Conservation (phyloP, 2,888 invertebrate genomes). For the Rhynchonema sp. region DNA sequence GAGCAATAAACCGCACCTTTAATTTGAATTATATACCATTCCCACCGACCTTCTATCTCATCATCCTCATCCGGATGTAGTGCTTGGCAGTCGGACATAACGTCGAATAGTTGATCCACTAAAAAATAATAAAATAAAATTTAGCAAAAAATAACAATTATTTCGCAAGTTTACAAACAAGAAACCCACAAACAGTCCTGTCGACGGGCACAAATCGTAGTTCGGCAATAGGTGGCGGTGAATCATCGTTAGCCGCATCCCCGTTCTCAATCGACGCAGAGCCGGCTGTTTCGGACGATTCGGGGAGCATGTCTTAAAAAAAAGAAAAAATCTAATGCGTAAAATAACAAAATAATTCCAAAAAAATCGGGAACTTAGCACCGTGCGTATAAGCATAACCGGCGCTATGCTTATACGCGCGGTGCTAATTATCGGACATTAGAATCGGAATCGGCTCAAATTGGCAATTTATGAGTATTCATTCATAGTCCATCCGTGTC, state of each 20-base stretch:
- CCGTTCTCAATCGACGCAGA: constrained; percentile 1
- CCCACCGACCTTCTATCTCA: constrained; percentile 36
- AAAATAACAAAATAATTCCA: not conserved
- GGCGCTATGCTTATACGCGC: too few species aligned
- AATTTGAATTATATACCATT: not conserved
- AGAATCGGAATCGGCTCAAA: too few species aligned
- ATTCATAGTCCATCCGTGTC: too few species aligned
- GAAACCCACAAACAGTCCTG: constrained; percentile 10
- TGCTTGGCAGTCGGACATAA: constrained; percentile 55
- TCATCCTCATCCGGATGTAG: constrained; percentile 58
- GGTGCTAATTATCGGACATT: too few species aligned
- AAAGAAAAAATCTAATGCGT: not conserved
- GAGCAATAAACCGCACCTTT: too few species aligned
- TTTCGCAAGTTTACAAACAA: too few species aligned
- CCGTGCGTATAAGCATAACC: too few species aligned
- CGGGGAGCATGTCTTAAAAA: not conserved
- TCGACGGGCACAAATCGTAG: constrained; percentile 17
- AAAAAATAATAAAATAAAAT: constrained; percentile 12
- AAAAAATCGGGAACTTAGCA: too few species aligned
- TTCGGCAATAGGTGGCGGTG: constrained; percentile 7
- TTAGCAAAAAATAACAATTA: too few species aligned
- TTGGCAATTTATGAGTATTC: too few species aligned
- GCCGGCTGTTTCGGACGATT: not conserved
- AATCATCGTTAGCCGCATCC: constrained; percentile 11
- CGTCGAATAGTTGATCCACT: constrained; percentile 49